These are phyloP conservation scores for Chymomyza procnemis DNA, from an alignment of 2,888 invertebrate species.

Conservation along the genomic window DNA sequence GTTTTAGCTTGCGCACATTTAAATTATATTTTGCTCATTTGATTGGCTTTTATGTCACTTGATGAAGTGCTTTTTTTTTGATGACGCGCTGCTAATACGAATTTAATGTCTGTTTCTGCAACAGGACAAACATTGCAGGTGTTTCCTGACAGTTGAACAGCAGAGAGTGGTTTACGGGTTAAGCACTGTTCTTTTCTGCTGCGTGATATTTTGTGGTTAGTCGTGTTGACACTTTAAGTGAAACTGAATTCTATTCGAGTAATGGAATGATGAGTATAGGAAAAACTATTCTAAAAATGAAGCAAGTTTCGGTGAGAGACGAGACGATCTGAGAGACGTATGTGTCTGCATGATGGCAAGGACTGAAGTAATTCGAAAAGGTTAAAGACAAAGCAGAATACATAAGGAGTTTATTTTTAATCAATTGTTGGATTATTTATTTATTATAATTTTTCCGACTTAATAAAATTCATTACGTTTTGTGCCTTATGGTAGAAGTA, in stretches of 20 bases:
- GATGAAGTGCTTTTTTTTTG: neutral
- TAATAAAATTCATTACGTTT: too few relatives aligned
- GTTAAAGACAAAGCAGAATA: too few relatives aligned
- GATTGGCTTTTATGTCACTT: neutral
- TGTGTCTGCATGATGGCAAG: too few relatives aligned
- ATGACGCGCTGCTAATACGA: neutral
- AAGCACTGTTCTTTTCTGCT: neutral
- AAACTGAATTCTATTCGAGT: neutral
- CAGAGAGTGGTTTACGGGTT: neutral
- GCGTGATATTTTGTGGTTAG: neutral
- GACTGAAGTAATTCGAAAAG: too few relatives aligned
- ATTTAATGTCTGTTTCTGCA: neutral
- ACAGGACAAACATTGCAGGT: neutral
- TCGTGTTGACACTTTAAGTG: neutral
- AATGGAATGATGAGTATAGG: neutral
- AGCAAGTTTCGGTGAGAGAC: too few relatives aligned
- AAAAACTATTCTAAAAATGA: too few relatives aligned
- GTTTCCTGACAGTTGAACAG: neutral
- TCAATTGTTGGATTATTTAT: too few relatives aligned
- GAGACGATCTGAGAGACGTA: too few relatives aligned
- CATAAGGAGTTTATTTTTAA: too few relatives aligned
- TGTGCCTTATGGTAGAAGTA: too few relatives aligned
- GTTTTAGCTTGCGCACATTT: neutral
- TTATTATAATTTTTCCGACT: too few relatives aligned
- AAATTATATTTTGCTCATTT: neutral